Conservation (phyloP, 2,113 vertebrate species). For the Hippocampus guttulatus region DNA sequence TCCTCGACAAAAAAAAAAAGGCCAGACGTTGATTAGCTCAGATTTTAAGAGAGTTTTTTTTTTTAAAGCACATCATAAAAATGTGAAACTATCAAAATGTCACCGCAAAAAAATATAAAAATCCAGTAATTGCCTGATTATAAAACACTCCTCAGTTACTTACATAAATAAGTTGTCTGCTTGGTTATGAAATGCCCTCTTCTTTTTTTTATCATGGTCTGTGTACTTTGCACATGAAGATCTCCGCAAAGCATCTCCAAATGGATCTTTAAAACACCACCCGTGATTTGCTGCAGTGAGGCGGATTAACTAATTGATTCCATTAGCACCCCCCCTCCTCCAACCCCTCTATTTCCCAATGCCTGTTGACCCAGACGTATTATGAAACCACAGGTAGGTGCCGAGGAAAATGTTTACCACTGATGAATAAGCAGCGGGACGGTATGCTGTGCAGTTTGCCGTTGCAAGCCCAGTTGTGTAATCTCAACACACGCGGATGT, state of each 20-base stretch:
- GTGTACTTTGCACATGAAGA: background rate
- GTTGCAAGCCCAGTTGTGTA: conserved; percentile 1
- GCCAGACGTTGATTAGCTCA: no score
- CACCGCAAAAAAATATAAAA: no score
- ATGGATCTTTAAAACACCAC: conserved; percentile 26
- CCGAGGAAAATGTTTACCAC: conserved; percentile 8
- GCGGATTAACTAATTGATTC: conserved; percentile 28
- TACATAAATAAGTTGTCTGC: no score
- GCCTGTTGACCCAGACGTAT: conserved; percentile 45
- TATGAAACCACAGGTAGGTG: conserved; percentile 28
- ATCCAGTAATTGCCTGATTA: no score
- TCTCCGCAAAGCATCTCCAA: conserved; percentile 18
- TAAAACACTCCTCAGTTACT: no score
- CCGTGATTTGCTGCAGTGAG: conserved; percentile 21
- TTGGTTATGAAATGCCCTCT: no score
- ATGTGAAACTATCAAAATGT: no score
- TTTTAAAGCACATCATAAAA: no score
- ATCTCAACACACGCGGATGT: conserved; percentile 23
- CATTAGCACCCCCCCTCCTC: conserved; percentile 48
- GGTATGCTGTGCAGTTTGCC: background rate
- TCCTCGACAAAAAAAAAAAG: no score
- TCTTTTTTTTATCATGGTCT: no score
- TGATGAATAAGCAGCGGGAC: background rate
- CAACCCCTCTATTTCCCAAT: conserved; percentile 15
- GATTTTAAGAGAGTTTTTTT: no score